Conservation (phyloP, 2,113 vertebrate genomes). For the Atrichornis clamosus region DNA sequence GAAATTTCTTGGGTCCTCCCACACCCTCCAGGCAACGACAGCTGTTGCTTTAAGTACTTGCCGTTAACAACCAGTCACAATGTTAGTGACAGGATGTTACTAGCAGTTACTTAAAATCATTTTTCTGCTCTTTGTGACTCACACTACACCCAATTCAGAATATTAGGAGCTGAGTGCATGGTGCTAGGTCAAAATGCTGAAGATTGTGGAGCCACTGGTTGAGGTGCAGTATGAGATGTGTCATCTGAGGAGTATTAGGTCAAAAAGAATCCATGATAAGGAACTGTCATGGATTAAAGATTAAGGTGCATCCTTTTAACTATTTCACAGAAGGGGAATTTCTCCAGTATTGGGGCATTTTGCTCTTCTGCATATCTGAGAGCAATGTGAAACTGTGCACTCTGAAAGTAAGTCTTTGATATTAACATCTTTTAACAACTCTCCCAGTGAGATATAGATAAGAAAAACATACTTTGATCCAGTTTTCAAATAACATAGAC, state of each 20-base stretch:
- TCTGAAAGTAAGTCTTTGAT: background rate
- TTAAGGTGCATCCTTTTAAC: background rate
- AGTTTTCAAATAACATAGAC: background rate
- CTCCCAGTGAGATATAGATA: background rate
- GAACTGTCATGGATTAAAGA: background rate
- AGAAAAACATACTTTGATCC: background rate
- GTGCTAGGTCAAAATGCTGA: background rate
- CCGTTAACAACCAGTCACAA: constrained; percentile 10
- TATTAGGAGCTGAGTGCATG: background rate
- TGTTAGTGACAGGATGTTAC: background rate
- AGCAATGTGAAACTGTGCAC: background rate
- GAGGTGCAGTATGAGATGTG: background rate
- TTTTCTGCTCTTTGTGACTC: constrained; percentile 27
- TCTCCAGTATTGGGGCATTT: background rate
- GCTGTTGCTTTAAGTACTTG: constrained; percentile 52
- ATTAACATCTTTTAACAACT: background rate
- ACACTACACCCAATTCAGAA: background rate
- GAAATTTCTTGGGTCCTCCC: background rate
- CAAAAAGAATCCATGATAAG: background rate
- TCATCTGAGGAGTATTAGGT: background rate
- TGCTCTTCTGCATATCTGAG: background rate
- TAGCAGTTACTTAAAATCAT: constrained; percentile 4
- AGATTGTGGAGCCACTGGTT: background rate
- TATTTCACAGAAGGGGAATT: background rate
- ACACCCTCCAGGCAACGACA: constrained; percentile 26